These are phyloP conservation scores for Meiosimyza platycephala DNA, from an alignment of 2,888 invertebrate genomes.

Conservation along the genomic window DNA sequence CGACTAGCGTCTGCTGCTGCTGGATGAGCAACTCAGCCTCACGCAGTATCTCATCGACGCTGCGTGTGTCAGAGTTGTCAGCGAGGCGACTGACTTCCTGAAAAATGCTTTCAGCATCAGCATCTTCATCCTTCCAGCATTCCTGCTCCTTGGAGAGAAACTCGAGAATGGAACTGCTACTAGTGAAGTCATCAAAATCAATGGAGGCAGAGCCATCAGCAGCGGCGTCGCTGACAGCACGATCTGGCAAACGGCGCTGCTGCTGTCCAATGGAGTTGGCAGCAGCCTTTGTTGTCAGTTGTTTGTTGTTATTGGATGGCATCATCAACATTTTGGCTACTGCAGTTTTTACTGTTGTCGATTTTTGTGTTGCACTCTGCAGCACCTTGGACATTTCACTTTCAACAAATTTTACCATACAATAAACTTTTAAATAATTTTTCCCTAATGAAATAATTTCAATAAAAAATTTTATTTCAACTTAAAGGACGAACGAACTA, in stretches of 20 bases:
- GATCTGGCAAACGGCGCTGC: background rate
- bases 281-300: conserved; percentile 15
- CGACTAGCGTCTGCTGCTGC: conserved; percentile 55
- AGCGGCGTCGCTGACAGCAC: conserved; percentile 12
- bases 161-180: conserved; percentile 65
- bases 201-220: conserved; percentile 25
- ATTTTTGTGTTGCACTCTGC: conserved; percentile 34
- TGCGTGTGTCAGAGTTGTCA: conserved; percentile 68
- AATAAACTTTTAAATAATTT: too few species aligned
- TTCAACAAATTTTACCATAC: background rate
- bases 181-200: conserved; percentile 61
- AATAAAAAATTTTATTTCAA: too few species aligned
- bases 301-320: conserved; percentile 39
- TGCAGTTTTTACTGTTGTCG: conserved; percentile 28
- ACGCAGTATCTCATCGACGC: conserved; percentile 72
- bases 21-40: conserved; percentile 70
- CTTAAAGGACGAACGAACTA: too few species aligned
- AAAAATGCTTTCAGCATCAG: conserved; percentile 77
- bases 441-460: too few species aligned
- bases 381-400: conserved; percentile 56
- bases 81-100: conserved; percentile 75
- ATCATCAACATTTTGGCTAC: conserved; percentile 39
- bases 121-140: conserved; percentile 59
- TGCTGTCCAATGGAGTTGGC: conserved; percentile 9
- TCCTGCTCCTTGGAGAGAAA: conserved; percentile 65